These are phyloP conservation scores for Noctua fimbriata DNA, from an alignment of 2,888 invertebrate genomes.

Conservation along the genomic window DNA sequence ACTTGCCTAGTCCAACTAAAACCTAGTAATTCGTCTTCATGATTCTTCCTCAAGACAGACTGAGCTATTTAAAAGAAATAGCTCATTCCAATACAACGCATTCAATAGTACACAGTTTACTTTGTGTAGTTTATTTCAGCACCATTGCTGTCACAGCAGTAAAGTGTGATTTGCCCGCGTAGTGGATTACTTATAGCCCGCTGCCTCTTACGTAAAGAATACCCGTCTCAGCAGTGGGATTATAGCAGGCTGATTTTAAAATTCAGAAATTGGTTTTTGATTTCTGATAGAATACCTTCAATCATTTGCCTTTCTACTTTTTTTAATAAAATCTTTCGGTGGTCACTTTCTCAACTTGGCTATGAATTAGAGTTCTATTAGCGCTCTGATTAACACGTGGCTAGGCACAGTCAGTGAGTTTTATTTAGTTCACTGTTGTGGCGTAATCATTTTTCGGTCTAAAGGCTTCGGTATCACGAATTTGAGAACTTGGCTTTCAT, in stretches of 20 bases:
- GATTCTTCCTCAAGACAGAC: neutral
- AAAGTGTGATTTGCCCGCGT: neutral
- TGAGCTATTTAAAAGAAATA: neutral
- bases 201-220: neutral
- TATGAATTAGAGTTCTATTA: neutral
- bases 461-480: too few species aligned
- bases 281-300: neutral
- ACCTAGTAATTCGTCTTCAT: neutral
- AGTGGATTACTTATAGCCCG: neutral
- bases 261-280: too few species aligned
- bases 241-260: neutral
- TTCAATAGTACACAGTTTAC: neutral
- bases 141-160: neutral
- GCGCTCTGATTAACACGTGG: neutral
- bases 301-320: slow-evolving; percentile 1
- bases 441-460: neutral
- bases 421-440: neutral
- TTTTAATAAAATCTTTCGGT: neutral
- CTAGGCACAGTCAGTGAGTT: neutral
- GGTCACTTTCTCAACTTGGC: neutral
- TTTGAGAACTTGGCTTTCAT: too few species aligned
- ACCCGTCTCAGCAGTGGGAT: neutral
- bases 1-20: neutral
- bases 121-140: neutral
- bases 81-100: neutral